Evolutionary conservation across 2,113 vertebrate species (phyloP).

Genomic region (Centropus bengalensis): DNA sequence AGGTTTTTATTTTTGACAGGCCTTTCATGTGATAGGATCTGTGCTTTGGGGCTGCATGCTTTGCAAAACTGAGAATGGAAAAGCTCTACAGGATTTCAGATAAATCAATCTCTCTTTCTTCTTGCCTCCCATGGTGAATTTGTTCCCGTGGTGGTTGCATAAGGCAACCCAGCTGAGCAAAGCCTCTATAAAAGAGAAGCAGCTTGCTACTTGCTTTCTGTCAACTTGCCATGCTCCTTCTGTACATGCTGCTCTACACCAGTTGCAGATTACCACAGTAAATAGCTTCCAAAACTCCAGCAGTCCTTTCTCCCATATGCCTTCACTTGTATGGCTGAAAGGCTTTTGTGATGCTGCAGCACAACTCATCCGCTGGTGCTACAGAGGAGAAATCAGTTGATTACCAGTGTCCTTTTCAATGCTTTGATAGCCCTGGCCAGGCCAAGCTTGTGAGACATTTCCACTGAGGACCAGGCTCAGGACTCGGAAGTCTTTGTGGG

Average conservation of each 20-base stretch:
- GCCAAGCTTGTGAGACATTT: background rate
- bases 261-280: slow-evolving; percentile 22
- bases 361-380: background rate
- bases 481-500: background rate
- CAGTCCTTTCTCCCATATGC: background rate
- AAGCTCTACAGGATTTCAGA: slow-evolving; percentile 4
- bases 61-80: background rate
- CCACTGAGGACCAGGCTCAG: background rate
- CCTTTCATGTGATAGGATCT: slow-evolving; percentile 18
- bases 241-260: slow-evolving; percentile 7
- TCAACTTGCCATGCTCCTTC: slow-evolving; percentile 22
- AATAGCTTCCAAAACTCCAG: slow-evolving; percentile 21
- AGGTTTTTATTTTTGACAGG: background rate
- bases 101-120: background rate
- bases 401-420: background rate
- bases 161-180: slow-evolving; percentile 40
- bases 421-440: background rate
- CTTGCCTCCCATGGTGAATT: slow-evolving; percentile 12
- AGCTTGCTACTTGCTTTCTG: slow-evolving; percentile 20
- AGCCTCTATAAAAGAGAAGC: slow-evolving; percentile 23
- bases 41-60: background rate
- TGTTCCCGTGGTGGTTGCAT: slow-evolving; percentile 15
- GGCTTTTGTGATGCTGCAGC: background rate
- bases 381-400: background rate
- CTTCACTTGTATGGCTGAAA: background rate